A percentile compares a stretch with the other conserved stretches of the same genome.
Conservation (phyloP, 2,113 vertebrate genomes). For the Bubo blakistoni region DNA sequence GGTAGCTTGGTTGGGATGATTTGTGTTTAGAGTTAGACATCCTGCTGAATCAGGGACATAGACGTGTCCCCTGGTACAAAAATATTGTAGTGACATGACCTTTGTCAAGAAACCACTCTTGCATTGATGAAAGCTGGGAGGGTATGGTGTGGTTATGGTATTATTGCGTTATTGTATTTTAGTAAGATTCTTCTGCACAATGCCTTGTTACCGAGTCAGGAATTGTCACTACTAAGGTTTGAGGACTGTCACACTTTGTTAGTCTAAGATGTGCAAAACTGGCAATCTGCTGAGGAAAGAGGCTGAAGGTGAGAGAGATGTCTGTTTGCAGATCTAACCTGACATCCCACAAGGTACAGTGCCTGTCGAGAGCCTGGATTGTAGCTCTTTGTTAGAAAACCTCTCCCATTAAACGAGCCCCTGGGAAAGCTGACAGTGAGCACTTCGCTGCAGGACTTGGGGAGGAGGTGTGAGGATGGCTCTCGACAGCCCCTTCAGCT, state of each 20-base stretch:
- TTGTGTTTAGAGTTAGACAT: background rate
- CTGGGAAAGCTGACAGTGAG: background rate
- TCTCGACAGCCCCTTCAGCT: background rate
- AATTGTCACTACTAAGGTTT: background rate
- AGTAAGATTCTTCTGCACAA: background rate
- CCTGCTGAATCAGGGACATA: background rate
- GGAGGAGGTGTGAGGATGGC: background rate
- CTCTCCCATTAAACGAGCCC: fast-evolving
- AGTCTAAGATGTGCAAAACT: background rate
- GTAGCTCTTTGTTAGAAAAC: background rate
- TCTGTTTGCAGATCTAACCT: background rate
- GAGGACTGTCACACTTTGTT: background rate
- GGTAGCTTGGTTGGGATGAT: background rate
- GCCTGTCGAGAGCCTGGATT: background rate
- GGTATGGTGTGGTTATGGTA: background rate
- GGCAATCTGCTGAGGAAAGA: background rate
- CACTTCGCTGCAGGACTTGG: fast-evolving
- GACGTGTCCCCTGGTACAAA: background rate
- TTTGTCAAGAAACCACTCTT: background rate
- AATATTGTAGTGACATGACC: background rate
- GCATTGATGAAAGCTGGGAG: background rate
- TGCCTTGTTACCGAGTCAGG: background rate
- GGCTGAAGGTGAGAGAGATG: background rate
- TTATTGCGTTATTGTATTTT: fast-evolving
- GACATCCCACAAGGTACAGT: background rate